phyloP scores from a whole-genome alignment of 2,888 invertebrate genomes.

The Yponomeuta malinellus region DNA sequence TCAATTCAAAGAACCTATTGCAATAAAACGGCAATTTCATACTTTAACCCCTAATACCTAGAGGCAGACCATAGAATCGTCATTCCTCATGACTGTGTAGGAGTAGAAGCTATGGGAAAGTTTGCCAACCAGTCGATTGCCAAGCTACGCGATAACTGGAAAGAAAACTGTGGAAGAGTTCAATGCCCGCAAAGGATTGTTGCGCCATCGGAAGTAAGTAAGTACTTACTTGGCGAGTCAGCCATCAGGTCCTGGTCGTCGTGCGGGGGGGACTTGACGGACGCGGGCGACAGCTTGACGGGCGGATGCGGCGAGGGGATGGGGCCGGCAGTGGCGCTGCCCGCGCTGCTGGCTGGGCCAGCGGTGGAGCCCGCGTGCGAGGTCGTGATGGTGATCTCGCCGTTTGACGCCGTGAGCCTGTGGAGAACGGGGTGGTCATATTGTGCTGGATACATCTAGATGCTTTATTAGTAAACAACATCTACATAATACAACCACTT shows the following conservation, averaged over 20 bases:
- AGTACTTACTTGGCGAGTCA: conserved; percentile 88
- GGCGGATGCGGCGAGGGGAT: conserved; percentile 68
- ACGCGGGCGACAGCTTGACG: conserved; percentile 80
- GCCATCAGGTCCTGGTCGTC: conserved; percentile 84
- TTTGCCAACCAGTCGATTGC: too few species aligned
- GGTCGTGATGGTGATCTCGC: conserved; percentile 89
- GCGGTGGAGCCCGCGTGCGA: conserved; percentile 77
- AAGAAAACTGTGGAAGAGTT: too few species aligned
- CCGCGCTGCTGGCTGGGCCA: conserved; percentile 67
- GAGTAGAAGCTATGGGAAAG: too few species aligned
- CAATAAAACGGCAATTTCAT: too few species aligned
- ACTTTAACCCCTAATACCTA: too few species aligned
- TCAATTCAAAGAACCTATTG: too few species aligned
- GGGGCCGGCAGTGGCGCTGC: conserved; percentile 61
- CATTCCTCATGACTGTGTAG: too few species aligned
- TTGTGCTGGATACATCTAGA: neutral
- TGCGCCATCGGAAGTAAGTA: neutral
- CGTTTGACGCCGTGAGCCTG: conserved; percentile 85
- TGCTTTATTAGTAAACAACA: neutral
- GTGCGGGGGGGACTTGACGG: conserved; percentile 78
- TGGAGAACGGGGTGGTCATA: neutral
- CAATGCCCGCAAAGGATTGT: too few species aligned
- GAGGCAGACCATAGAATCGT: too few species aligned
- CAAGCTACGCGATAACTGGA: too few species aligned
- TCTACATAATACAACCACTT: neutral